These are phyloP conservation scores for Pediacus dermestoides DNA, from an alignment of 2,888 invertebrate genomes.

Conservation along the genomic window DNA sequence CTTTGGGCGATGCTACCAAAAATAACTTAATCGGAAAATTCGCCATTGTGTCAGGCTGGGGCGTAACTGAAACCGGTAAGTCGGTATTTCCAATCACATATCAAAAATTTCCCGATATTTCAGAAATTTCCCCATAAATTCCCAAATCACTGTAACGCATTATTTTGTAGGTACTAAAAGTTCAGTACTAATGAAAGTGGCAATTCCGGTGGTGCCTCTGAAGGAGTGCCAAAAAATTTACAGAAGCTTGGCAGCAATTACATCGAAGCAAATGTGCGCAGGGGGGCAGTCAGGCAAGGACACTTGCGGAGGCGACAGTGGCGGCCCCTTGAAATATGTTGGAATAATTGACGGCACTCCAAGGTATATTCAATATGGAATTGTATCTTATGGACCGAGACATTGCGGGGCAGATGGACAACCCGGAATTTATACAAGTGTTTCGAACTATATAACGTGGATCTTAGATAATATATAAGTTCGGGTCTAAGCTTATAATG, in stretches of 20 bases:
- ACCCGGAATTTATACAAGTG: slow-evolving; percentile 66
- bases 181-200: slow-evolving; percentile 47
- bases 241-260: slow-evolving; percentile 31
- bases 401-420: slow-evolving; percentile 50
- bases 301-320: slow-evolving; percentile 66
- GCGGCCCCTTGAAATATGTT: slow-evolving; percentile 58
- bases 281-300: slow-evolving; percentile 60
- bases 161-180: slow-evolving; percentile 36
- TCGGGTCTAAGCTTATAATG: too few species aligned
- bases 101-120: neutral
- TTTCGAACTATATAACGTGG: slow-evolving; percentile 60
- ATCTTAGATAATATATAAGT: slow-evolving; percentile 53
- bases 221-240: slow-evolving; percentile 39
- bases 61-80: slow-evolving; percentile 62
- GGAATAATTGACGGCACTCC: slow-evolving; percentile 42
- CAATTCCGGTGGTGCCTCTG: slow-evolving; percentile 44
- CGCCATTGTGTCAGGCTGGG: slow-evolving; percentile 72
- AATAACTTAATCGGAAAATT: slow-evolving; percentile 51
- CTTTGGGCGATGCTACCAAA: slow-evolving; percentile 38
- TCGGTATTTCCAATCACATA: slow-evolving; percentile 18
- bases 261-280: slow-evolving; percentile 57
- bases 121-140: neutral
- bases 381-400: slow-evolving; percentile 50
- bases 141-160: slow-evolving; percentile 3
- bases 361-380: slow-evolving; percentile 53